Base-by-base conservation (phyloP, 1,140 invertebrate genomes). In the Pogonomyrmex barbatus region DNA sequence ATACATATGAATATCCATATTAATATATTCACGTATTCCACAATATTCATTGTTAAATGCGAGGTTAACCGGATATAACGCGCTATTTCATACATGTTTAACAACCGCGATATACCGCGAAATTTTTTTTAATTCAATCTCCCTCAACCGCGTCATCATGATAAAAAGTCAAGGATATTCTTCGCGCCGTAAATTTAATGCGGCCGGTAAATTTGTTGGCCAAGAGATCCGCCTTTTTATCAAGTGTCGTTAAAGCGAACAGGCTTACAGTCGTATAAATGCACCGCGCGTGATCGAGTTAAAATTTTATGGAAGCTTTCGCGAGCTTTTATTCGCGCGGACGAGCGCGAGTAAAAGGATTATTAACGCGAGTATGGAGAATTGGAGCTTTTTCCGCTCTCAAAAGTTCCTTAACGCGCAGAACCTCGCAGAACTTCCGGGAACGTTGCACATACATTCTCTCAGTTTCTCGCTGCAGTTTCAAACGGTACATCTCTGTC, bases 281-380 rank as follows among this genome's bases (percentile, higher is more conserved):
- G 56, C 45, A 60, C 56, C 68, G 79, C 68, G 33, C 33, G 54
- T 73, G 68, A 83, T 75, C 79, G 33, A 60, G 79, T 83, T 83
- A 73, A 83, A 60, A 83, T 83, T 73, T 83, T 75, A 75, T 60
- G 42, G 17, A 60, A 62, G 68, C 68, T 83, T 63, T 33, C 67
- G 71, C 54, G 79, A 60, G 79, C 79, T 82, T 82, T 73, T 58
- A 60, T 14, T 36, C 54, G 42, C 68, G 79, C 79, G 42, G 50
- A 17, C 30, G 68, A 62, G 77, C 47, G 45, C 58, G 45, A 83
- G 79, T 75, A 83, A 83, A 83, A 75, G 68, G 68, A 83, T 83
- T 83, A 83, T 83, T 75, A 83, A 83, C 54, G 56, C 45, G 68
- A 83, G 68, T 75, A 83, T 75, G 56, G 54, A 60, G 54, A 83